Evolutionary conservation across 2,113 vertebrate genomes (phyloP).

Genomic region (Laticauda colubrina): DNA sequence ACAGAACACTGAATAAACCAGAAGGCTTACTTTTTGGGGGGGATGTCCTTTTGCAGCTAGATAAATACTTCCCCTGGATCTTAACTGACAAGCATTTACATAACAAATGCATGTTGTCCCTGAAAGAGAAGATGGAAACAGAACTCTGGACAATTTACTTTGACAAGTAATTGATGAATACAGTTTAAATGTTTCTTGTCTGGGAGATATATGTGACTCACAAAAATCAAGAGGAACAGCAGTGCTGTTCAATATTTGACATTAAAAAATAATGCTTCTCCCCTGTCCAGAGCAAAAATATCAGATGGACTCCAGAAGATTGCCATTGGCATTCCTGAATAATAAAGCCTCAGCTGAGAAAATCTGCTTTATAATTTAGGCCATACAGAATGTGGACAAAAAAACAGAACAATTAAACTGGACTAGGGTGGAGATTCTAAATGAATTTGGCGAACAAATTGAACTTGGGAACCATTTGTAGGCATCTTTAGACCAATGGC

Average conservation of each 20-base stretch:
- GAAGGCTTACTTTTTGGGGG: not conserved
- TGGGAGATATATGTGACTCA: not conserved
- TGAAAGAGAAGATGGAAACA: not conserved
- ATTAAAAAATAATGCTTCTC: conserved; percentile 13
- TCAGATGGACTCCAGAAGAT: conserved; percentile 22
- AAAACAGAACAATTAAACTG: conserved; percentile 13
- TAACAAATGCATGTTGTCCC: not conserved
- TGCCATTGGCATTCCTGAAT: not conserved
- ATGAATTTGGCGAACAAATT: conserved; percentile 6
- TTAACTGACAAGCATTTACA: not conserved
- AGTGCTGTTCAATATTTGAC: not conserved
- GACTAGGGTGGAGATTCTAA: not conserved
- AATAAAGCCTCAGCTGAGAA: conserved; percentile 2
- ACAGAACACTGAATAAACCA: not conserved
- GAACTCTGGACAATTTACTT: not conserved
- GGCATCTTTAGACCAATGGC: not conserved
- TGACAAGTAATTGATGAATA: conserved; percentile 17
- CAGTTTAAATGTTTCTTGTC: conserved; percentile 5
- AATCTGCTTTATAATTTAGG: conserved; percentile 25
- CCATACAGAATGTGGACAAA: conserved; percentile 26
- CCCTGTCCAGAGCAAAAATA: not conserved
- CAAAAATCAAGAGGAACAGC: conserved; percentile 14
- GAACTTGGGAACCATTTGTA: not conserved
- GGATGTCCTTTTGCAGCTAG: not conserved
- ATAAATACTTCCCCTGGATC: not conserved